Evolutionary conservation across 2,113 vertebrate genomes (phyloP).

Genomic region (Phrynosoma blainvillii): DNA sequence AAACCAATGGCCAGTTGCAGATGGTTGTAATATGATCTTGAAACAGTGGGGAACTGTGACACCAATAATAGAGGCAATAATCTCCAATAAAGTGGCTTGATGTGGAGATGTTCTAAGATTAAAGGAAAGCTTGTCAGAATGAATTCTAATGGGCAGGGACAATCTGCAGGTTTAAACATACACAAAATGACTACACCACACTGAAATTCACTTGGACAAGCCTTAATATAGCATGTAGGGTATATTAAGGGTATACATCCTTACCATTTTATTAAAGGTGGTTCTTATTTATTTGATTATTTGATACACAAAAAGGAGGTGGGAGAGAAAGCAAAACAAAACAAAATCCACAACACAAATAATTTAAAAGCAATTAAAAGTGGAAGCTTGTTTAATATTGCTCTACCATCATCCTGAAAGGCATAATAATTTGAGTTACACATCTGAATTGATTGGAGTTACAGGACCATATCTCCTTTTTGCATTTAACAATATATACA

Average conservation of each 20-base stretch:
- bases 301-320: neutral
- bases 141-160: slow-evolving; percentile 76
- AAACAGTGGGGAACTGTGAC: slow-evolving; percentile 76
- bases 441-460: slow-evolving; percentile 99
- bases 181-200: slow-evolving; percentile 76
- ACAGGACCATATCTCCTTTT: slow-evolving; percentile 99
- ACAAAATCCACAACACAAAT: slow-evolving; percentile 76
- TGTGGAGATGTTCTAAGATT: slow-evolving; percentile 78
- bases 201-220: slow-evolving; percentile 77
- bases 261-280: slow-evolving; percentile 51
- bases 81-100: slow-evolving; percentile 76
- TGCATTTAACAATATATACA: slow-evolving; percentile 99
- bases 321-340: slow-evolving; percentile 66
- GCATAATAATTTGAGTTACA: slow-evolving; percentile 99
- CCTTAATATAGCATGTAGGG: slow-evolving; percentile 79
- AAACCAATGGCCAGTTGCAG: slow-evolving; percentile 63
- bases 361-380: slow-evolving; percentile 90
- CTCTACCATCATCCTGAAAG: slow-evolving; percentile 99
- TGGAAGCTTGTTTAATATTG: slow-evolving; percentile 99
- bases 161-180: slow-evolving; percentile 79
- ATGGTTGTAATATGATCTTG: slow-evolving; percentile 71
- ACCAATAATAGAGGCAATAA: slow-evolving; percentile 73
- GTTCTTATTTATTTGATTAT: slow-evolving; percentile 48
- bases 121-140: slow-evolving; percentile 78
- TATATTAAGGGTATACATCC: slow-evolving; percentile 53